A percentile compares a stretch with the other conserved stretches of the same genome.
Conservation (phyloP, 1,140 invertebrate species). For the Trachelipus rathkii region DNA sequence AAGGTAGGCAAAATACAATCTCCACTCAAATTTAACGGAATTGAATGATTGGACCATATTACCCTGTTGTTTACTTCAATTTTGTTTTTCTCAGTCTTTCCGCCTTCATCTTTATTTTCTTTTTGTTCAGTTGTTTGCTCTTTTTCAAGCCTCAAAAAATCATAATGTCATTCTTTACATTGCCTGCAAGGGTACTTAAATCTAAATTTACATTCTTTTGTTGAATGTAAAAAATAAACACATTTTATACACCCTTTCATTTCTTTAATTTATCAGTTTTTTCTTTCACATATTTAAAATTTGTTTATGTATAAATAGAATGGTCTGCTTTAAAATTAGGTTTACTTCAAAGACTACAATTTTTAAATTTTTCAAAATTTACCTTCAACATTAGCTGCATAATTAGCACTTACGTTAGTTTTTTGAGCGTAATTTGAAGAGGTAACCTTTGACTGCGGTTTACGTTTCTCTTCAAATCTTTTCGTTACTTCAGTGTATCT, state of each 20-base stretch:
- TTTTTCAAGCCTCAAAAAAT: neutral
- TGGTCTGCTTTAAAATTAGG: neutral
- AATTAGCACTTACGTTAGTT: neutral
- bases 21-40: neutral
- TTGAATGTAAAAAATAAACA: neutral
- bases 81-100: neutral
- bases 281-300: neutral
- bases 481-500: neutral
- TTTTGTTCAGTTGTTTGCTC: neutral
- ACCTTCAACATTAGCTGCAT: neutral
- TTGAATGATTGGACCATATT: neutral
- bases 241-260: neutral
- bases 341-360: neutral
- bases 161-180: neutral
- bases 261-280: neutral
- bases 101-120: no score
- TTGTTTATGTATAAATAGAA: neutral
- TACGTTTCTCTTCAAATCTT: neutral
- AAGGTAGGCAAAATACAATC: conserved; percentile 1
- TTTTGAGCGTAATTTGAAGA: neutral
- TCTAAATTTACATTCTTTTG: neutral
- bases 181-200: neutral
- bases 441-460: neutral
- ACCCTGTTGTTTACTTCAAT: neutral
- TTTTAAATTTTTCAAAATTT: neutral